Percentiles rank a stretch among this genome's conserved stretches.
Evolutionary conservation across 1,140 invertebrate genomes (phyloP).

Genomic region (Lepidurus couesii): DNA sequence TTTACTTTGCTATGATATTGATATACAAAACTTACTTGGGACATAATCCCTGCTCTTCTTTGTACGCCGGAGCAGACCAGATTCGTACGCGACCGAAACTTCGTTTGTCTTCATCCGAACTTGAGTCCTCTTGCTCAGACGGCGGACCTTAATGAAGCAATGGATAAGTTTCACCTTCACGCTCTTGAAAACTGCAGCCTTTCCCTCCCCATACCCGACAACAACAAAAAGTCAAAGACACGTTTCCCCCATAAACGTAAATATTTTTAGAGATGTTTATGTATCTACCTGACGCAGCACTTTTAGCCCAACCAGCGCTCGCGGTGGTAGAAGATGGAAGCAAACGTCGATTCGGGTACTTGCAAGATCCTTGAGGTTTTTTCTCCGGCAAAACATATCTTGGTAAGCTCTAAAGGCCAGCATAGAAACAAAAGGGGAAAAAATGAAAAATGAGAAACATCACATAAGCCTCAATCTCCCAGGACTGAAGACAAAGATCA

Average conservation of each 20-base stretch:
- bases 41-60: constrained; percentile 9
- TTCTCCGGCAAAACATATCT: constrained; percentile 67
- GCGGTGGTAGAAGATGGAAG: constrained; percentile 26
- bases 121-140: constrained; percentile 5
- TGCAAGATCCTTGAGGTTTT: constrained; percentile 39
- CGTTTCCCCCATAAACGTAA: too few relatives aligned
- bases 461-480: background rate
- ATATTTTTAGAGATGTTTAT: too few relatives aligned
- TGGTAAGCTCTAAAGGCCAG: constrained; percentile 51
- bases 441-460: background rate
- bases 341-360: constrained; percentile 36
- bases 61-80: constrained; percentile 5
- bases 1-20: background rate
- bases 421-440: background rate
- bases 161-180: background rate
- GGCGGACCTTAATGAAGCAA: background rate
- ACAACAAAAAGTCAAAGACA: too few relatives aligned
- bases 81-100: constrained; percentile 4
- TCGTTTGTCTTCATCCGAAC: constrained; percentile 19
- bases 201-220: background rate
- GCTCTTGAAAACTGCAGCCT: background rate
- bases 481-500: background rate
- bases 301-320: constrained; percentile 28
- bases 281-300: background rate
- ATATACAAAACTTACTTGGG: background rate